Conservation (phyloP, 2,113 vertebrate genomes). For the Muntiacus muntjak region DNA sequence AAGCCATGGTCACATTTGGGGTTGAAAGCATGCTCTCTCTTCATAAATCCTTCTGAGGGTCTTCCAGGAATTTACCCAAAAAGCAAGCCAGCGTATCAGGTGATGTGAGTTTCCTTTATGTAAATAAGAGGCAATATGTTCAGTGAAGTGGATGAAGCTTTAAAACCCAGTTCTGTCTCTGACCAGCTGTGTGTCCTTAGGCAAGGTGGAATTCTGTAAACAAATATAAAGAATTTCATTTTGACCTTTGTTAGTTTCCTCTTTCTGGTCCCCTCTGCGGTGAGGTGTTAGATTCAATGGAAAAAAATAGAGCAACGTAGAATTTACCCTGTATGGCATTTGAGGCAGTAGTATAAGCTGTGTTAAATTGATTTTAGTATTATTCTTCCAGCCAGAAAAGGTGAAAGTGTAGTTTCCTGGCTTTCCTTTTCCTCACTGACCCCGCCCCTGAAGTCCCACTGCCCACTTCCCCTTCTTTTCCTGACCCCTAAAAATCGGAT, state of each 20-base stretch:
- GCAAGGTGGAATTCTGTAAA: neutral
- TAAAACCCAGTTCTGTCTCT: neutral
- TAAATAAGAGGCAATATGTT: neutral
- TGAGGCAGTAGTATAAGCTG: neutral
- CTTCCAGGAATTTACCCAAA: neutral
- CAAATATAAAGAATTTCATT: neutral
- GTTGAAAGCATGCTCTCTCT: neutral
- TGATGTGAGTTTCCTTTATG: neutral
- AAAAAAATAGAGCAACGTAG: neutral
- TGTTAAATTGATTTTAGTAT: neutral
- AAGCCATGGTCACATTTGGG: neutral
- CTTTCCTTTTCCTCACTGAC: neutral
- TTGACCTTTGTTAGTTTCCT: neutral
- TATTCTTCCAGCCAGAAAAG: neutral
- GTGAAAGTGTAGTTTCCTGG: neutral
- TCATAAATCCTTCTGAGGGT: neutral
- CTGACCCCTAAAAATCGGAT: neutral
- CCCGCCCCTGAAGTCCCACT: fast-evolving
- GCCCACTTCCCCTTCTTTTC: neutral
- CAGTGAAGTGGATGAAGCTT: fast-evolving
- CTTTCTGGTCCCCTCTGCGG: neutral
- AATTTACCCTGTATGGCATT: neutral
- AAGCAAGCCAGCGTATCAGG: fast-evolving
- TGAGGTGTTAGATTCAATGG: neutral
- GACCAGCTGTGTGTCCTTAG: neutral